Evolutionary conservation across 2,113 vertebrate genomes (phyloP), one percentile per base, ranked within the genome.

Genomic region (Capreolus pygargus): DNA sequence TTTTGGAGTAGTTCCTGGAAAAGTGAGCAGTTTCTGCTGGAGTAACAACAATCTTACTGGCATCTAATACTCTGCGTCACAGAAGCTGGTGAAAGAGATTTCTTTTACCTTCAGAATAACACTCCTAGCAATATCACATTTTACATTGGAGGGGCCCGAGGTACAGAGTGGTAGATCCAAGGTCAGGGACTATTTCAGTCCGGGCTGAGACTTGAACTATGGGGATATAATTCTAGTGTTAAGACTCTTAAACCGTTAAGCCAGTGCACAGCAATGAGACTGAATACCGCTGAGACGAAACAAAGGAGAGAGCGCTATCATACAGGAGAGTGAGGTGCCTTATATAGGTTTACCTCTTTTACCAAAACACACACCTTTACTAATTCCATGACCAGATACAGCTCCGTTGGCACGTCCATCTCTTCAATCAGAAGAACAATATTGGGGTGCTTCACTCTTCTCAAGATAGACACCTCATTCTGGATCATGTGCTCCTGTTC

Each of bases 311-410:
- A 39, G 61, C 8, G 30, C 19, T 33, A 7, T 10, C 12, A 8
- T 15, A 25, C 0, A 57, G 23, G n/a, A 60, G 67, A 39, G 50
- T 4, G 0, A 1, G 25, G 33, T 30, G 19, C 45, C 57, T 36
- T 57, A 0, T 10, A n/a, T 4, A 85, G 47, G 27, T 43, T 93
- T 50, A 17, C 1, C 57, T 78, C 55, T 83, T 84, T 52, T 36
- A 95, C 43, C 39, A 78, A 93, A 97, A 83, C 43, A 97, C 98
- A 45, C 95, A 99, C 99, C 99, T 99, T 99, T 61, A 99, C 99
- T 96, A 99, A 98, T 98, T 99, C 99, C 99, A 99, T 99, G 89
- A 99, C 99, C 50, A 99, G 99, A 92, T 99, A 99, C 47, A 99
- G 99, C 13, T 99, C 99, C 47, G 98, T 99, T 17, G 99, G 99